Base-by-base conservation (phyloP, 2,888 invertebrate species). In the Meloe dianella region DNA sequence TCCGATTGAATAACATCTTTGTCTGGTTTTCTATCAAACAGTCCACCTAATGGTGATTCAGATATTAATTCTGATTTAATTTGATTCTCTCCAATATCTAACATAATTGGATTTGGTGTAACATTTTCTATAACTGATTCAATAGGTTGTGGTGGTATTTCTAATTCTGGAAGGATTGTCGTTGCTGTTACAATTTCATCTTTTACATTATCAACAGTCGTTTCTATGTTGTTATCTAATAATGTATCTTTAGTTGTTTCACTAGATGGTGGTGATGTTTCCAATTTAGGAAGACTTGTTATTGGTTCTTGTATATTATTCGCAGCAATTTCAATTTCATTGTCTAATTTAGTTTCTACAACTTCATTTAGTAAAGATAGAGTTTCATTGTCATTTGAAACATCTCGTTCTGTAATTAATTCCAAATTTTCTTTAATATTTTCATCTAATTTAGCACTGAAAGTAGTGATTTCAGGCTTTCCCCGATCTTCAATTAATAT, bases 61-160 rank as follows among this genome's bases (percentile, higher is more conserved):
- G 27, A 20, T 57, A n/a, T 61, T 14, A 7, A 27, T n/a, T 60
- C 58, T 10, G 8, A 12, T 47, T 22, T 6, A n/a, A 60, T 20
- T 20, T 30, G 1, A 32, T 57, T 38, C 17, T 60, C 30, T 57
- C 57, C 54, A n/a, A 47, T 22, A 27, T 63, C 41, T 58, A 17
- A n/a, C 17, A 41, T 57, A 9, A 69, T 12, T 12, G 73, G 73
- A 60, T 72, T 67, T 63, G 63, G 67, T 12, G 73, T 72, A 17
- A 71, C 67, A 30, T 30, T 63, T 38, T 71, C 70, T 30, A 66
- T 14, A 64, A 63, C 51, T 24, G 69, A 20, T 22, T 66, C 66
- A 29, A 66, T 12, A 6, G 64, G 60, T 51, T 57, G 32, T 41
- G 67, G 38, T 41, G 67, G 69, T 41, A 69, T 56, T 61, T 69